These are phyloP conservation scores for Ganaspis brasiliensis DNA, from an alignment of 2,888 invertebrate genomes.

Conservation along the genomic window DNA sequence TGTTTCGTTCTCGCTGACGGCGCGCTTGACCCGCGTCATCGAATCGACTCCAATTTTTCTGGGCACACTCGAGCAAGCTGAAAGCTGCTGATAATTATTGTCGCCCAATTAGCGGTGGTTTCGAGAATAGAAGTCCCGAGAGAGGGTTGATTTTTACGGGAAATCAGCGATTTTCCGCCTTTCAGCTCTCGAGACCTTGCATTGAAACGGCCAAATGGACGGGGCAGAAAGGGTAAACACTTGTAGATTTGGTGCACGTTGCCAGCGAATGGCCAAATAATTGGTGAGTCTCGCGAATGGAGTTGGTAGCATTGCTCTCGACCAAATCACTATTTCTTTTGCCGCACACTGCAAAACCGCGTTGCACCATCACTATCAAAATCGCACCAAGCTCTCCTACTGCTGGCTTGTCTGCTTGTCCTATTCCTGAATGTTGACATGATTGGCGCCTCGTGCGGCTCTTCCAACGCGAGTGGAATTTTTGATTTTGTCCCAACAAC, in stretches of 20 bases:
- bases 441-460: slow-evolving; percentile 77
- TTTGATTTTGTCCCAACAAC: slow-evolving; percentile 70
- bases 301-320: slow-evolving; percentile 59
- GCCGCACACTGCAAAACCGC: slow-evolving; percentile 53
- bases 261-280: slow-evolving; percentile 79
- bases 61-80: slow-evolving; percentile 42
- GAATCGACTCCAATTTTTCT: slow-evolving; percentile 52
- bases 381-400: slow-evolving; percentile 57
- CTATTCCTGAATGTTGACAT: slow-evolving; percentile 76
- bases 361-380: slow-evolving; percentile 48
- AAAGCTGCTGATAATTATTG: slow-evolving; percentile 70
- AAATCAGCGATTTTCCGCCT: slow-evolving; percentile 71
- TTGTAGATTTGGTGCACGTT: slow-evolving; percentile 80
- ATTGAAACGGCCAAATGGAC: slow-evolving; percentile 31
- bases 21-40: slow-evolving; percentile 73
- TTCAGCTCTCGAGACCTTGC: slow-evolving; percentile 54
- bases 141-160: slow-evolving; percentile 61
- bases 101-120: slow-evolving; percentile 69
- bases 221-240: slow-evolving; percentile 72
- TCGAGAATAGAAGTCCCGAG: slow-evolving; percentile 43
- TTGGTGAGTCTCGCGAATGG: slow-evolving; percentile 77
- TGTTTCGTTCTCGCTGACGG: slow-evolving; percentile 60
- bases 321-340: slow-evolving; percentile 59
- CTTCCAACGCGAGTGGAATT: slow-evolving; percentile 75
- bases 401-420: slow-evolving; percentile 56